Conservation (phyloP, 2,113 vertebrate species). For the Pelodiscus sinensis region DNA sequence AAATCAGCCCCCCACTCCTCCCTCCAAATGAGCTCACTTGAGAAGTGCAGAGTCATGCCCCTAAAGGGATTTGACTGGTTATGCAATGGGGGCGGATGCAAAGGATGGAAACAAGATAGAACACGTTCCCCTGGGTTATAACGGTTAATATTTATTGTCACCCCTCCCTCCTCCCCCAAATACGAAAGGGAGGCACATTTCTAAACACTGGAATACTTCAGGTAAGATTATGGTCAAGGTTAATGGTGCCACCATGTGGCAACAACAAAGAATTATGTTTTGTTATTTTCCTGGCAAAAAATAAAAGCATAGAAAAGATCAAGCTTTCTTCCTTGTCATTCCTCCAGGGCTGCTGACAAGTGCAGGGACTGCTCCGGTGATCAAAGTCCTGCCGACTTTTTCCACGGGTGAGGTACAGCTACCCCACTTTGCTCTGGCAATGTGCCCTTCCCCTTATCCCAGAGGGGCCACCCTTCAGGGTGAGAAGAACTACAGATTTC, state of each 20-base stretch:
- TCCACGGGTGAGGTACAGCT: neutral
- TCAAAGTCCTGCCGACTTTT: neutral
- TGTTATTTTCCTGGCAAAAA: neutral
- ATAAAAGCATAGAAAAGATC: neutral
- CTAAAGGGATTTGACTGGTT: constrained; percentile 32
- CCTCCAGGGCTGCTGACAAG: neutral
- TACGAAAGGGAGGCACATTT: neutral
- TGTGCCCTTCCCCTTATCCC: neutral
- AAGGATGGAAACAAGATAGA: constrained; percentile 5
- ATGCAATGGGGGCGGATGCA: constrained; percentile 30
- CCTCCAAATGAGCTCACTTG: constrained; percentile 57
- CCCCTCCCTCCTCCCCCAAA: neutral
- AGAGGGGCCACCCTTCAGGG: neutral
- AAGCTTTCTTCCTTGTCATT: neutral
- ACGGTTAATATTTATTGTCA: neutral
- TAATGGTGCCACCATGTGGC: constrained; percentile 6
- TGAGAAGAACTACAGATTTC: neutral
- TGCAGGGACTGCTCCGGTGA: neutral
- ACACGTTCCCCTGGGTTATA: neutral
- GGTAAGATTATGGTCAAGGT: neutral
- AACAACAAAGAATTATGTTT: neutral
- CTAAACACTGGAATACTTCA: neutral
- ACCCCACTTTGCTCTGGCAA: neutral
- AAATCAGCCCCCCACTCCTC: neutral
- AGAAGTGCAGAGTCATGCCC: constrained; percentile 67